phyloP scores from a whole-genome alignment of 2,113 vertebrate species.

The Phyllostomus hastatus region DNA sequence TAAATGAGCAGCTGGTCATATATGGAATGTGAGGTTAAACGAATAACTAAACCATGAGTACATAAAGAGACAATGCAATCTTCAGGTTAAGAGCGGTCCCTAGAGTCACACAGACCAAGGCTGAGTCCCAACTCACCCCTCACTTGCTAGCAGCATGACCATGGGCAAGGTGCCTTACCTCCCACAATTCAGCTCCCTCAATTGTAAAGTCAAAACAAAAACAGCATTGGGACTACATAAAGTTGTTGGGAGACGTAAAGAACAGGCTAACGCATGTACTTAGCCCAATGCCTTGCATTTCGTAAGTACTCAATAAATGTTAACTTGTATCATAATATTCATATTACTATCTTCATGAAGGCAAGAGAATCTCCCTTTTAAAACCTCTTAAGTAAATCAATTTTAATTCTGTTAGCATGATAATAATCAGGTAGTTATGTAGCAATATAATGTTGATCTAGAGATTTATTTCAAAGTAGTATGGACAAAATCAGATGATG shows the following conservation, averaged over 20 bases:
- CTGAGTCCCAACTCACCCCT: background rate
- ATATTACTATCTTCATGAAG: background rate
- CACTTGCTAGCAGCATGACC: background rate
- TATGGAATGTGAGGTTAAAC: background rate
- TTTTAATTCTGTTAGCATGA: background rate
- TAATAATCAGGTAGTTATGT: background rate
- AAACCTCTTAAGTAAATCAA: background rate
- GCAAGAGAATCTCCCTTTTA: background rate
- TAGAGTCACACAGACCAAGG: background rate
- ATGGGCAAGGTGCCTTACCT: background rate
- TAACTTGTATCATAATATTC: background rate
- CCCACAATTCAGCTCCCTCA: background rate
- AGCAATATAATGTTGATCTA: background rate
- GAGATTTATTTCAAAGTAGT: background rate
- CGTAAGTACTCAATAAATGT: background rate
- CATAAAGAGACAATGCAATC: background rate
- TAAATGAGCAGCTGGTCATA: background rate
- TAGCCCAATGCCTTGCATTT: background rate
- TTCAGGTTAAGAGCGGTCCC: background rate
- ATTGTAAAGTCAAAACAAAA: background rate
- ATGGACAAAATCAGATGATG: background rate
- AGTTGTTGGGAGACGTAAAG: background rate
- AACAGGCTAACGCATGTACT: background rate
- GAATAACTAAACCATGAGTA: background rate
- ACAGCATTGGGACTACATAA: background rate